Base-by-base conservation (phyloP, 1,140 invertebrate species). In the Psilanteris sp. region DNA sequence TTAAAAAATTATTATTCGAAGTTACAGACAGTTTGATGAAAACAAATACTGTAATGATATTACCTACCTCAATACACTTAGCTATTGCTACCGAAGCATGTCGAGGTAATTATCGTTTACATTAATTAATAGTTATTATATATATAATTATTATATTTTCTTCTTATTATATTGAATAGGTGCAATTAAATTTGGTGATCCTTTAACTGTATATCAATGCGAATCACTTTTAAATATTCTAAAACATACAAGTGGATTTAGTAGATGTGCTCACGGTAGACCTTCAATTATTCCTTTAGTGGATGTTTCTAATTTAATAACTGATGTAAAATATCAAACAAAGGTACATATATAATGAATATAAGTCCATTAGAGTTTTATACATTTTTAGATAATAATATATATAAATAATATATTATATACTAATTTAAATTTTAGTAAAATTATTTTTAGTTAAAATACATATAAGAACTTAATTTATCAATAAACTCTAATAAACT, bases 101-200 rank as follows among this genome's bases (percentile, higher is more conserved):
- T 73, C 85, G 79, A 41, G 86, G 87, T 88, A 85, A 16, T 7
- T 5, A 32, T 22, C 29, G 1, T 31, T 1, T 9, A 20, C 5
- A 4, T 9, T 27, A 9, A 27, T 4, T 43, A 5, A n/a, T n/a
- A n/a, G n/a, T n/a, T n/a, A 16, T 43, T 20, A 39, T 20, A 16
- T 43, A n/a, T 20, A 46, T 5, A 15, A 7, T 10, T 57, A 44
- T 14, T n/a, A 16, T 31, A 13, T 26, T 36, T 26, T 27, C n/a
- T 46, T 41, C 46, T 44, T 68, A 50, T 78, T 80, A 61, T 26
- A 7, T 31, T 22, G 34, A 22, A 0, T 48, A 87, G 86, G 83
- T 52, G 82, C 86, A n/a, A 85, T 88, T 3, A 89, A 85, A 79
- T 89, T 89, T 54, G 87, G 87, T 1, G 75, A 87, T 79, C 71